phyloP scores from a whole-genome alignment of 2,888 invertebrate species.

The Ommatoiulus sabulosus region DNA sequence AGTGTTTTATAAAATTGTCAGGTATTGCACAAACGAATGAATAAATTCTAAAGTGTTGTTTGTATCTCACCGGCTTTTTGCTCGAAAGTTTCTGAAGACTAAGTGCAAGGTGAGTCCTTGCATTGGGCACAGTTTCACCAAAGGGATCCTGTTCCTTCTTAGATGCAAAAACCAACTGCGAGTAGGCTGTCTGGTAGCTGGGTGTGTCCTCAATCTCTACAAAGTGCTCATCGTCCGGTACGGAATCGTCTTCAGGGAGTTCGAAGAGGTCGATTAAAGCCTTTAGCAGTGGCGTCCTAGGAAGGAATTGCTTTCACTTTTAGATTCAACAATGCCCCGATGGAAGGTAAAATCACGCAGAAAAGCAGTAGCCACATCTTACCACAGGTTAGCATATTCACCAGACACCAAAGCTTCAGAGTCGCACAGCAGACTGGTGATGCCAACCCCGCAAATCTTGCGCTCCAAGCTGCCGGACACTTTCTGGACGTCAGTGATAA shows the following conservation, averaged over 20 bases:
- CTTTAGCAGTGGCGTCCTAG: constrained; percentile 72
- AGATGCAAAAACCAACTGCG: constrained; percentile 87
- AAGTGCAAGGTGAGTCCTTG: constrained; percentile 81
- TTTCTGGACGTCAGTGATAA: constrained; percentile 87
- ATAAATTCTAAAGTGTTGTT: not conserved
- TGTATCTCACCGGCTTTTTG: constrained; percentile 76
- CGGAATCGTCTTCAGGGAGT: constrained; percentile 83
- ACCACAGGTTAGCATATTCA: constrained; percentile 74
- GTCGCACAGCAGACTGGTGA: constrained; percentile 86
- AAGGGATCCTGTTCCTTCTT: constrained; percentile 81
- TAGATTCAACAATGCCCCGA: not conserved
- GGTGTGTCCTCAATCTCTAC: constrained; percentile 87
- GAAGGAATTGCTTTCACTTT: not conserved
- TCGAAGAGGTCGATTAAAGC: constrained; percentile 88
- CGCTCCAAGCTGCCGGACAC: constrained; percentile 85
- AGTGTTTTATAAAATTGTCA: no score
- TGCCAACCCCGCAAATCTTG: constrained; percentile 91
- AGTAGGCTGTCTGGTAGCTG: constrained; percentile 88
- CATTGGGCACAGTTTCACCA: constrained; percentile 75
- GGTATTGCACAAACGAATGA: no score
- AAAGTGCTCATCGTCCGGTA: constrained; percentile 82
- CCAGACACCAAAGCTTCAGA: constrained; percentile 76
- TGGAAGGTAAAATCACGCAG: not conserved
- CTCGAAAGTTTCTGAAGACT: constrained; percentile 78
- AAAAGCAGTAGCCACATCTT: constrained; percentile 64